A percentile compares a stretch with the other conserved stretches of the same genome.
These are phyloP conservation scores for Alligator sinensis DNA, from an alignment of 2,113 vertebrate species.

Conservation along the genomic window DNA sequence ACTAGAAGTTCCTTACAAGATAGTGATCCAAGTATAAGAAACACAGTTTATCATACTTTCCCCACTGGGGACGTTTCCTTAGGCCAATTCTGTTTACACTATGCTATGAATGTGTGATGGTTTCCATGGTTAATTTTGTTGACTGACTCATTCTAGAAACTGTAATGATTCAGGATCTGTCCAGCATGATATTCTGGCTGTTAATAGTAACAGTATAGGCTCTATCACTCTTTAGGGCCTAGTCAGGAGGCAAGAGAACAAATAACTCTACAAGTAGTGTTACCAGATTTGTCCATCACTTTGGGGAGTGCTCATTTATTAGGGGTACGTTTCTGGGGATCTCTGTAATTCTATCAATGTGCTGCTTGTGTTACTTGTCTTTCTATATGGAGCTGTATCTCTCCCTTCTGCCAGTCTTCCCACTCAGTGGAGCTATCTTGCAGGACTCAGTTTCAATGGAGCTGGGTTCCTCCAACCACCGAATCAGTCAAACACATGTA, in stretches of 20 bases:
- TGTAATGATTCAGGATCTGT: background rate
- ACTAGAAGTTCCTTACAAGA: accelerated
- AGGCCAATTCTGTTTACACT: background rate
- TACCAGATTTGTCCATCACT: no score
- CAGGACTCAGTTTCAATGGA: no score
- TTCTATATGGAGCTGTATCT: no score
- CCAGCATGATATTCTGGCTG: background rate
- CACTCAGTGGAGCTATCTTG: no score
- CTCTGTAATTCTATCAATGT: no score
- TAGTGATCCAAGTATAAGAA: background rate
- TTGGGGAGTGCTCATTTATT: no score
- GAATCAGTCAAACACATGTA: no score
- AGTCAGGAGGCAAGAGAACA: background rate
- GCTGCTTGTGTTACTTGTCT: no score
- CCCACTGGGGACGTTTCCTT: background rate
- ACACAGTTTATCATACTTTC: background rate
- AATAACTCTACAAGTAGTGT: background rate
- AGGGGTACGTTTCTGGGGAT: no score
- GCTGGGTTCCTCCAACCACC: no score
- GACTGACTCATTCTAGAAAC: background rate
- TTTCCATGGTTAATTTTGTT: background rate
- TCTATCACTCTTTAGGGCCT: background rate
- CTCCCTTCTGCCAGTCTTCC: no score
- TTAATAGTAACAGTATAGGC: background rate
- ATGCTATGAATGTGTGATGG: background rate